phyloP scores from a whole-genome alignment of 2,113 vertebrate species.

The Megaptera novaeangliae region DNA sequence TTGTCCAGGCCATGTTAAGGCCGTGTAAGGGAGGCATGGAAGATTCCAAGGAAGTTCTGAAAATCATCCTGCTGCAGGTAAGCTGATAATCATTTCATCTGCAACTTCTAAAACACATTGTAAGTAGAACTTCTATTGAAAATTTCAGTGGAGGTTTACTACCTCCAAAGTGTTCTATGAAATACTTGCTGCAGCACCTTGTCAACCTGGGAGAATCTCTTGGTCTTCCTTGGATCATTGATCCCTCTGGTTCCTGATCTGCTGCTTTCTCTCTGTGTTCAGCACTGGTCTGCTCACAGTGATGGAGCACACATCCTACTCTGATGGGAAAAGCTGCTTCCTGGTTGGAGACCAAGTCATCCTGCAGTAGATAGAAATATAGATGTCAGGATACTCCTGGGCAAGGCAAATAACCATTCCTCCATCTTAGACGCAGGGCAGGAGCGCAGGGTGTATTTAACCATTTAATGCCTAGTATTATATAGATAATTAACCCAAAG shows the following conservation, averaged over 20 bases:
- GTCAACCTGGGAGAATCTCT: background rate
- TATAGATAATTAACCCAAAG: background rate
- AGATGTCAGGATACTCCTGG: background rate
- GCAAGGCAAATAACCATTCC: background rate
- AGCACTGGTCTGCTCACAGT: background rate
- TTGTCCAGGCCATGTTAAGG: background rate
- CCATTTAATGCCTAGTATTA: background rate
- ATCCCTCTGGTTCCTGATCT: background rate
- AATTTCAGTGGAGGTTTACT: background rate
- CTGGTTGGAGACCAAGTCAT: background rate
- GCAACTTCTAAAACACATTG: background rate
- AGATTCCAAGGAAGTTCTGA: background rate
- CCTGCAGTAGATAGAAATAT: background rate
- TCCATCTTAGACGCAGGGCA: background rate
- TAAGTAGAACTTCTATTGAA: background rate
- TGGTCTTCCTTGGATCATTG: background rate
- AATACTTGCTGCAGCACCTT: background rate
- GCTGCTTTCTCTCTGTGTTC: background rate
- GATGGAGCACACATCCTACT: background rate
- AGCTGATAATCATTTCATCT: background rate
- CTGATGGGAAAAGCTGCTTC: background rate
- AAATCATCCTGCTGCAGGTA: background rate
- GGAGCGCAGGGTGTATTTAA: background rate
- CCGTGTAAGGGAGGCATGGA: background rate
- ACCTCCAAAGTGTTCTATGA: background rate